phyloP scores from a whole-genome alignment of 2,888 invertebrate genomes.

The Oasisia sp. region DNA sequence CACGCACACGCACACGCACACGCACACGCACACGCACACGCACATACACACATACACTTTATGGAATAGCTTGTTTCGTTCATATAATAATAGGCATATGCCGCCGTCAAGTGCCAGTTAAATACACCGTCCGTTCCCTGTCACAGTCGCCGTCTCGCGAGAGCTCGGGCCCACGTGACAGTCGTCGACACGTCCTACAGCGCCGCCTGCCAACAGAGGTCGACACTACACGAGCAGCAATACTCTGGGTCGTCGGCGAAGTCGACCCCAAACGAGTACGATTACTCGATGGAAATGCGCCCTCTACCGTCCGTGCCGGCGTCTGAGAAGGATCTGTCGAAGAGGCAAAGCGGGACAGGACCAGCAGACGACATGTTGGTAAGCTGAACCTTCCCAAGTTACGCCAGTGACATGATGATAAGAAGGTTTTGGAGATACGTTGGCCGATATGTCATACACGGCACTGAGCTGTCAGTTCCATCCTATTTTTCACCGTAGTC shows the following conservation, averaged over 20 bases:
- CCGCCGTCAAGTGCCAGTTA: too few species aligned
- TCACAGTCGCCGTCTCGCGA: not conserved
- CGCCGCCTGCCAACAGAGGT: not conserved
- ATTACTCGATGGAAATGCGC: constrained; percentile 7
- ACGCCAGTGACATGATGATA: too few species aligned
- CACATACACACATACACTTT: too few species aligned
- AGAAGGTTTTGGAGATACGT: too few species aligned
- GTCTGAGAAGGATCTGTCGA: constrained; percentile 6
- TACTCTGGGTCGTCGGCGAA: not conserved
- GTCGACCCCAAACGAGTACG: not conserved
- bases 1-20: too few species aligned
- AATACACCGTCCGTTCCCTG: too few species aligned
- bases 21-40: too few species aligned
- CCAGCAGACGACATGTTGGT: constrained; percentile 5
- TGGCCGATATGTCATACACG: too few species aligned
- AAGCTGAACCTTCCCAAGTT: not conserved
- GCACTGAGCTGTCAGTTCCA: too few species aligned
- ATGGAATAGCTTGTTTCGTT: too few species aligned
- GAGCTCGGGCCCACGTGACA: not conserved
- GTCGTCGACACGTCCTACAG: constrained; percentile 1
- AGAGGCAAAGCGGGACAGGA: not conserved
- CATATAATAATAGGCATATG: not conserved
- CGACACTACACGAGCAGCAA: not conserved
- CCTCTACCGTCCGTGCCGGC: not conserved
- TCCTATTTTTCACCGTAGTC: too few species aligned